Percentiles rank a stretch among this genome's conserved stretches.
Evolutionary conservation across 2,888 invertebrate species (phyloP).

Genomic region (Agrochola lychnidis): DNA sequence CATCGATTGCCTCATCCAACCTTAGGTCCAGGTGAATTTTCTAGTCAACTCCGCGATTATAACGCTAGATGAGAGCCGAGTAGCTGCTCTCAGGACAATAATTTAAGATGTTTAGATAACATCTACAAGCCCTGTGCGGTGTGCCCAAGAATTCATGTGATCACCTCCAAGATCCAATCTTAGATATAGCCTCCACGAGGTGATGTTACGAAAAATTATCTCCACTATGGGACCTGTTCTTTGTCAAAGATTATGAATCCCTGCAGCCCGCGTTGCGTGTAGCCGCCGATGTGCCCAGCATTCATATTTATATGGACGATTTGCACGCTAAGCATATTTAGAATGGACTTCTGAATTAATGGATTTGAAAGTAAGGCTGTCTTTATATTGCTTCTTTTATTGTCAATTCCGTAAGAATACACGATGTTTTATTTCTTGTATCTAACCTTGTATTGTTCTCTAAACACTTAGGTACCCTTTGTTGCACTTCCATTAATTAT

Average conservation of each 20-base stretch:
- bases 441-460: conserved; percentile 44
- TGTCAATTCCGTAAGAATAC: conserved; percentile 24
- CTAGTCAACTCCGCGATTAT: conserved; percentile 77
- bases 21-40: conserved; percentile 69
- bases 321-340: conserved; percentile 64
- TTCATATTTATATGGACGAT: conserved; percentile 71
- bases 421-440: conserved; percentile 25
- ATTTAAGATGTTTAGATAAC: conserved; percentile 89
- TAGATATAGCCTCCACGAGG: conserved; percentile 84
- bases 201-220: conserved; percentile 88
- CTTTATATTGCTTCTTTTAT: conserved; percentile 44
- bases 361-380: conserved; percentile 58
- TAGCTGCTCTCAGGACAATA: conserved; percentile 86
- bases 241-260: conserved; percentile 84
- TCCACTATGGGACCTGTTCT: conserved; percentile 79
- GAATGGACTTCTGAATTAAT: conserved; percentile 58
- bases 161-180: conserved; percentile 88
- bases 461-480: conserved; percentile 8
- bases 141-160: conserved; percentile 89
- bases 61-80: conserved; percentile 83
- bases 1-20: conserved; percentile 77
- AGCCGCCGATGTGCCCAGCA: conserved; percentile 71
- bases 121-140: conserved; percentile 87
- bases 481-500: conserved; percentile 50
- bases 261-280: conserved; percentile 68